Conservation (phyloP, 2,888 invertebrate genomes). For the Enchytraeus crypticus region DNA sequence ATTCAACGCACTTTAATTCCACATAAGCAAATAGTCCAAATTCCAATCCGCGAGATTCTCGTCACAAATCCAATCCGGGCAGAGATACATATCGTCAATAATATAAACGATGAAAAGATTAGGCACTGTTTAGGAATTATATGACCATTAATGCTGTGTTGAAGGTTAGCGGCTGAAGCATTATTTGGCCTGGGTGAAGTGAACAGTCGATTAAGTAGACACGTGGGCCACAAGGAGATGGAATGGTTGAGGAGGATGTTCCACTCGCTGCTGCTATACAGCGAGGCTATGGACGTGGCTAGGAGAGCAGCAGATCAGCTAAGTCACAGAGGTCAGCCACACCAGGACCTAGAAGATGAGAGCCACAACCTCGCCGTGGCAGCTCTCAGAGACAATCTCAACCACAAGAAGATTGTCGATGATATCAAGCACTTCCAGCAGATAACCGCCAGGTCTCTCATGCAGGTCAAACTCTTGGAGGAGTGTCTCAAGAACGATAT, state of each 20-base stretch:
- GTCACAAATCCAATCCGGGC: no score
- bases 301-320: not conserved
- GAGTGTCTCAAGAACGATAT: not conserved
- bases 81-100: no score
- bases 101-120: no score
- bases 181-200: slow-evolving; percentile 21
- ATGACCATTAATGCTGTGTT: not conserved
- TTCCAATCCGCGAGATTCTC: no score
- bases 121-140: no score
- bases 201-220: slow-evolving; percentile 13
- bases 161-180: no score
- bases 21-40: no score
- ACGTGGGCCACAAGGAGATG: slow-evolving; percentile 3
- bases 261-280: slow-evolving; percentile 1
- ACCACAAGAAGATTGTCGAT: not conserved
- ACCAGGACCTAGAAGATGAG: no score
- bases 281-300: not conserved
- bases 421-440: not conserved
- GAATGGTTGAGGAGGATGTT: slow-evolving; percentile 13
- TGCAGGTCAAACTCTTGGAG: not conserved
- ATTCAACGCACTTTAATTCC: no score
- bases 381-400: no score
- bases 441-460: not conserved
- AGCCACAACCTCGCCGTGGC: no score
- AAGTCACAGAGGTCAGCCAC: not conserved